These are phyloP conservation scores for Sprattus sprattus DNA, from an alignment of 2,113 vertebrate genomes.

Conservation along the genomic window DNA sequence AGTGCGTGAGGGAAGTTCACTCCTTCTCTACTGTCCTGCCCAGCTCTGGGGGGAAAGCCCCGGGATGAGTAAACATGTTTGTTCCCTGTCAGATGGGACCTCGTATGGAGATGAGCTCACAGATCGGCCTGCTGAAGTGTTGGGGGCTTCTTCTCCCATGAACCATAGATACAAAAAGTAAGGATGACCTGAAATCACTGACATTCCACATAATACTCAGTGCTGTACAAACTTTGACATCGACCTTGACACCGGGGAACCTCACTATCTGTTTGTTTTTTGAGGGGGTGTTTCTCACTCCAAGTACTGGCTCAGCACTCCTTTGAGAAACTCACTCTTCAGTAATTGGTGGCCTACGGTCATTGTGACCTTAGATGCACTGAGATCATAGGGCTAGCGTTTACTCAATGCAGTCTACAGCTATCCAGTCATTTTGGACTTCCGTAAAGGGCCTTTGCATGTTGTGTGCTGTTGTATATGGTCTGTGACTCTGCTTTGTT, in stretches of 20 bases:
- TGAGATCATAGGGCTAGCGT: not conserved
- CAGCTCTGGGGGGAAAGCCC: slow-evolving; percentile 51
- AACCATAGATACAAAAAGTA: not conserved
- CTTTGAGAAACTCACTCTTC: not conserved
- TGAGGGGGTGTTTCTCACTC: not conserved
- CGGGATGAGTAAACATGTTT: slow-evolving; percentile 59
- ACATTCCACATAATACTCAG: too few species aligned
- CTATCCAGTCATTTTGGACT: not conserved
- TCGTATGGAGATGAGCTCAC: not conserved
- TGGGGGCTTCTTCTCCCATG: not conserved
- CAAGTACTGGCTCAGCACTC: not conserved
- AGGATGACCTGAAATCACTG: not conserved
- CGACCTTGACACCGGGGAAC: not conserved
- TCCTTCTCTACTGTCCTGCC: slow-evolving; percentile 53
- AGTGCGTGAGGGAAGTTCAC: slow-evolving; percentile 67
- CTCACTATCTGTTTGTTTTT: not conserved
- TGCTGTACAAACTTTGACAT: too few species aligned
- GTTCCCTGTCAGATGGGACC: not conserved
- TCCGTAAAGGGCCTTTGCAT: not conserved
- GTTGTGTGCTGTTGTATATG: not conserved
- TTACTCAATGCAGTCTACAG: not conserved
- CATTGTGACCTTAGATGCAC: not conserved
- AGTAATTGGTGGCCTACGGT: not conserved
- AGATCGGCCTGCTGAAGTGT: not conserved
- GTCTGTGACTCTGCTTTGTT: not conserved